Base-by-base conservation (phyloP, 2,797 vertebrate genomes). In the Eupleurogrammus muticus region DNA sequence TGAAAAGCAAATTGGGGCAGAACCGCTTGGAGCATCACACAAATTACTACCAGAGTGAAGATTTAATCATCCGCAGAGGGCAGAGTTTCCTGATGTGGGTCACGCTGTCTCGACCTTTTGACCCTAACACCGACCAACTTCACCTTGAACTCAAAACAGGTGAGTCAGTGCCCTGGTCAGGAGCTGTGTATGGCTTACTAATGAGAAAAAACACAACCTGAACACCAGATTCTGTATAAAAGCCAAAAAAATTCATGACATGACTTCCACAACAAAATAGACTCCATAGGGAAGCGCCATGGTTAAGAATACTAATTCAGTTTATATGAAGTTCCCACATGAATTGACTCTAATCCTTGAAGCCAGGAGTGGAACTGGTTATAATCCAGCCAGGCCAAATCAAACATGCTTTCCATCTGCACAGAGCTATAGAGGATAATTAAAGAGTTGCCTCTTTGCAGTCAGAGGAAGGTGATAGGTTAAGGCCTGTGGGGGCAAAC, bases 21-120 rank as follows among this genome's bases (percentile, higher is more conserved):
- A 96, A 94, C 69, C 93, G 94, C 5, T 76, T 19, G 2, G 86
- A 92, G 48, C 96, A 97, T 74, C 95, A 93, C 86, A 97, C 96
- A 0, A 63, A 96, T 3, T 91, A 91, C 38, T 97, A 91, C 62
- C 94, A 94, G 28, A 92, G 88, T 0, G 77, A 96, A 0, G 60
- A 94, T 35, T 90, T 95, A 11, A 93, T 97, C 7, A 60, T 97
- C 36, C 95, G 96, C 23, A 93, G 96, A 2, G 96, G 96, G 8
- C 95, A 97, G 83, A 91, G 71, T 1, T 97, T 97, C 74, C 78
- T 90, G 51, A 83, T 97, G 77, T 84, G 90, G 84, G 73, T 97
- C 2, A 89, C 87, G 1, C 86, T 96, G 53, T 93, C 93, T 10
- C 90, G 92, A 55, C 79, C 93, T 20, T 96, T 95, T 20, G 56